Base-by-base conservation (phyloP, 2,113 vertebrate genomes). In the Gnathonemus echidnorhynchus region DNA sequence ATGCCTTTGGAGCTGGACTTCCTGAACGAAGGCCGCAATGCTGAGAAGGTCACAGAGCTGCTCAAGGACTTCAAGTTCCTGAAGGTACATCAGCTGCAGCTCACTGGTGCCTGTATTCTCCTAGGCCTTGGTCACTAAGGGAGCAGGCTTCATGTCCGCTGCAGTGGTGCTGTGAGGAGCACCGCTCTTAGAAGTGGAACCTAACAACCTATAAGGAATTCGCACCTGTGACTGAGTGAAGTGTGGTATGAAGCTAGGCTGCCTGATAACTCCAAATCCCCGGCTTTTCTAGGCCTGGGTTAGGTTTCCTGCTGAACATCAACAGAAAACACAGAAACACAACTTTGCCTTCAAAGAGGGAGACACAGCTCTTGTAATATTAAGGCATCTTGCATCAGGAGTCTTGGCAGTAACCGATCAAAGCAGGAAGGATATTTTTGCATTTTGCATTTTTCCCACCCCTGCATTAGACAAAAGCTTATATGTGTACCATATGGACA, bases 1-100 rank as follows among this genome's bases (percentile, higher is more conserved):
- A 95, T 99, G 93, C 98, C 98, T 2, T 94, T 98, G 89, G 98
- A 99, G 93, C 93, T 99, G 91, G 97, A 99, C 95, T 99, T 99
- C 93, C 96, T 99, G 10, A 97, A 99, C 0, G 98, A 99, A 93
- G 98, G 98, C 42, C 96, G 92, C 90, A 99, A 99, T n/a, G 97
- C 98, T 0, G 98, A 99, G 93, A 97, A 94, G 90, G 95, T 98
- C 91, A 96, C 98, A 66, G 88, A 93, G 48, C 97, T 98, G 97
- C 95, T 99, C 70, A 95, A 94, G 74, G 94, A 96, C 90, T 98
- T 98, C 92, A 91, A 95, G n/a, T 99, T 99, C 90, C 93, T 98
- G 39, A 97, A 97, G 97, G 97, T 98, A 93, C 58, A 93, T 93
- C 27, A 27, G 70, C 15, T 7, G 56, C 39, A 39, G 42, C n/a